Evolutionary conservation across 2,888 invertebrate genomes (phyloP), one percentile per base, ranked within the genome.

Genomic region (Terebella lapidaria): DNA sequence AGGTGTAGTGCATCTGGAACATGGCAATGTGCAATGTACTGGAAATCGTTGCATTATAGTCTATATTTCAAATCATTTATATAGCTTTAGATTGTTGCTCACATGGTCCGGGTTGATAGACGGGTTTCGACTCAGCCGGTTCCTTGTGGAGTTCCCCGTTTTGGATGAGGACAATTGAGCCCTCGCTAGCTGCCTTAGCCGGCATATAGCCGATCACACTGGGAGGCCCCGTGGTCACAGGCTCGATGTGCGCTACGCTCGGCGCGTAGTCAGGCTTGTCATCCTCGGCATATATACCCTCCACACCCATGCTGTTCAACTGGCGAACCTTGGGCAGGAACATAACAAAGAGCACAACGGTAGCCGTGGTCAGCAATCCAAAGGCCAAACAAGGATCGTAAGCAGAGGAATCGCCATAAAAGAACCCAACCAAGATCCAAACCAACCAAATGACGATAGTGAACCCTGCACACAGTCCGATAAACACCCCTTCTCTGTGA

Each of bases 401-500:
- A 65, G 72, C 74, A 49, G 74, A 74, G 1, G 75, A 71, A 25
- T 74, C 69, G 53, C 73, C 71, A 54, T 77, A 74, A 46, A 77
- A 67, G 5, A 75, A 72, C 46, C 92, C 93, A 65, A 91, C 89
- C 67, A 92, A 70, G 4, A 67, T 70, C 78, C 78, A 79, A 1
- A 74, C 74, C 53, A 79, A 56, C 76, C 75, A 78, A 55, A 93
- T 88, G 56, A 92, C 91, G 64, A 94, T 88, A 66, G 89, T 87
- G 62, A 91, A 88, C 47, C 91, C 91, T 54, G 91, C 88, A 24
- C 92, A 90, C 68, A 92, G 86, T 18, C 92, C 93, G 71, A 94
- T 93, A 81, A 92, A 94, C 35, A 91, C 89, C 52, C 94, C 90
- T 81, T 94, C 94, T 56, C 94, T 86, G 80, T 93, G 92, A 82